Conservation (phyloP, 2,797 vertebrate species). For the Enteromius mattozi region DNA sequence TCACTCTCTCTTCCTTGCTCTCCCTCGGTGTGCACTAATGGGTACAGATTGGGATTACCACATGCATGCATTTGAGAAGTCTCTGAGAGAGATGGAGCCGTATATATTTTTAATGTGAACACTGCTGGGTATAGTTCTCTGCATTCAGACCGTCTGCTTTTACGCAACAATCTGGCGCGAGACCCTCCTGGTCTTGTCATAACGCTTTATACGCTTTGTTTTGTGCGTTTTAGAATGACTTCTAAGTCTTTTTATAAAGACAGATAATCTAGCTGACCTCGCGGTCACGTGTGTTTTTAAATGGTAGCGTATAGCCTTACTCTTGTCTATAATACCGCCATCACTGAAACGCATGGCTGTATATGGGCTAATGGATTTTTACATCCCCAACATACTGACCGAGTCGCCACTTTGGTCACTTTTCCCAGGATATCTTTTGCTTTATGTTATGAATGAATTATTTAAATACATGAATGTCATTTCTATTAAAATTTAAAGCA, state of each 20-base stretch:
- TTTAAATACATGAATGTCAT: neutral
- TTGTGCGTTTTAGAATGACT: neutral
- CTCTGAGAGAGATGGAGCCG: conserved; percentile 33
- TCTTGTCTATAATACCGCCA: conserved; percentile 12
- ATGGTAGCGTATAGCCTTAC: conserved; percentile 27
- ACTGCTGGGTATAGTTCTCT: conserved; percentile 33
- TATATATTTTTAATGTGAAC: conserved; percentile 55
- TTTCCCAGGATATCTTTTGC: neutral
- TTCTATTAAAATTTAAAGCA: neutral
- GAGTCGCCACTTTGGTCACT: neutral
- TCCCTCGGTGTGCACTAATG: conserved; percentile 73
- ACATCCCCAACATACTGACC: conserved; percentile 9
- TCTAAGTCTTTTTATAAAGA: conserved; percentile 3
- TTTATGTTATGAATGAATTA: conserved; percentile 28
- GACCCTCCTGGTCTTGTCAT: neutral
- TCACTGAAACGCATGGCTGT: conserved; percentile 41
- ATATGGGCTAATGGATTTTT: conserved; percentile 34
- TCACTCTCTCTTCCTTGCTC: conserved; percentile 50
- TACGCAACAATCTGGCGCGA: conserved; percentile 15
- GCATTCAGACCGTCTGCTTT: conserved; percentile 13
- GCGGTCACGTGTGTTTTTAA: conserved; percentile 39
- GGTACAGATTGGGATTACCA: conserved; percentile 85
- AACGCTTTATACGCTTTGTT: neutral
- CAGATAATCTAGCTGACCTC: conserved; percentile 45
- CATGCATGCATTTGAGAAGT: conserved; percentile 77